phyloP scores from a whole-genome alignment of 92 coral and sea anemone species.

The Porites lobata region DNA sequence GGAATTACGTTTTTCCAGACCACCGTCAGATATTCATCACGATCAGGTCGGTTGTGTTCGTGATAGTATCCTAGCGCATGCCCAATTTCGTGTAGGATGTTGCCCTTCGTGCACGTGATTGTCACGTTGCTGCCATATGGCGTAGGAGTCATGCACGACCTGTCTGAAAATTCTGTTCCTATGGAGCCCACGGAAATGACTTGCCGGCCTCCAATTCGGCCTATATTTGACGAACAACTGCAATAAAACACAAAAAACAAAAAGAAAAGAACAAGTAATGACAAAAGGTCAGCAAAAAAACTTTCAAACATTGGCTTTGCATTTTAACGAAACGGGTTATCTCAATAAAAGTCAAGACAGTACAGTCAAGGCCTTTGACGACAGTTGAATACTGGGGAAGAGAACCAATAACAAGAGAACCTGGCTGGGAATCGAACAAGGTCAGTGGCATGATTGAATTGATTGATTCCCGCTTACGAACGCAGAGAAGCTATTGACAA shows the following conservation, averaged over 20 bases:
- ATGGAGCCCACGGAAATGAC: slow-evolving; percentile 84
- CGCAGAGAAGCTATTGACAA: too few relatives aligned
- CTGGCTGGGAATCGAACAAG: too few relatives aligned
- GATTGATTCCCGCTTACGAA: too few relatives aligned
- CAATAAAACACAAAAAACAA: not conserved
- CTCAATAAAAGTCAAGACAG: too few relatives aligned
- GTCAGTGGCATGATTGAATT: too few relatives aligned
- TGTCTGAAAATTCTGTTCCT: slow-evolving; percentile 33
- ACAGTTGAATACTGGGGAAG: too few relatives aligned
- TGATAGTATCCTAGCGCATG: slow-evolving; percentile 94
- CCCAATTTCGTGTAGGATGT: slow-evolving; percentile 94
- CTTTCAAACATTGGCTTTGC: too few relatives aligned
- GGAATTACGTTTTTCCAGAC: slow-evolving; percentile 70
- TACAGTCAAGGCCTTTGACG: too few relatives aligned
- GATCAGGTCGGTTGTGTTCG: slow-evolving; percentile 96
- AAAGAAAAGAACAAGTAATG: not conserved
- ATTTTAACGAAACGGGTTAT: too few relatives aligned
- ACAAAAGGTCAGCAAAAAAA: not conserved
- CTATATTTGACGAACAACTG: slow-evolving; percentile 94
- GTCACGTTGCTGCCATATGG: slow-evolving; percentile 51
- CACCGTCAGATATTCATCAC: slow-evolving; percentile 77
- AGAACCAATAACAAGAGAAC: too few relatives aligned
- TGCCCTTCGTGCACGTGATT: slow-evolving; percentile 82
- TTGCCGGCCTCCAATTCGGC: slow-evolving; percentile 88
- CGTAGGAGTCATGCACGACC: slow-evolving; percentile 26